phyloP scores from a whole-genome alignment of 2,888 invertebrate genomes.

The Empis stercorea region DNA sequence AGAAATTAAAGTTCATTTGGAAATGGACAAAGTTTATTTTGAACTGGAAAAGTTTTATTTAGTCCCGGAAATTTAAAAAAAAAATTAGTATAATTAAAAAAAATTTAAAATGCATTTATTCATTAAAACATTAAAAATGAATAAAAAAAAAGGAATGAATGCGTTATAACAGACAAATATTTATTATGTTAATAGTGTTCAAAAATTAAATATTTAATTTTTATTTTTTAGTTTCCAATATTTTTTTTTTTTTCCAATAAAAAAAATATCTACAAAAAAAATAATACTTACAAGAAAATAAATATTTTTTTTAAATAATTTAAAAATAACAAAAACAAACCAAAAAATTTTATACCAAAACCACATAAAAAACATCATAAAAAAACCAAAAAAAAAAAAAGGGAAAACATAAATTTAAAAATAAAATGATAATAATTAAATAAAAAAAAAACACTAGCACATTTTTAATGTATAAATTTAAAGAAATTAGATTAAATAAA shows the following conservation, averaged over 20 bases:
- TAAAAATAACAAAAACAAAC: too few species aligned
- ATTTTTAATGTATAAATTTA: background rate
- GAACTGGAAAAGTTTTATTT: too few species aligned
- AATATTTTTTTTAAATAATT: too few species aligned
- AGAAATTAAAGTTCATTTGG: too few species aligned
- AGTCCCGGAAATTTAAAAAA: background rate
- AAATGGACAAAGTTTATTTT: too few species aligned
- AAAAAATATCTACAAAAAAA: background rate
- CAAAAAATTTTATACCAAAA: background rate
- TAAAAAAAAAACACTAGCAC: background rate
- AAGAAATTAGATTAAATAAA: background rate
- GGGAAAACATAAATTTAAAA: background rate
- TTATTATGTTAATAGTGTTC: constrained; percentile 3
- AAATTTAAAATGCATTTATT: constrained; percentile 1
- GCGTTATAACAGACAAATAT: background rate
- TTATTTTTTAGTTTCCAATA: background rate
- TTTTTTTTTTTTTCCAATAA: background rate
- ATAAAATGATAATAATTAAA: background rate
- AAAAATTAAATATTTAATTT: background rate
- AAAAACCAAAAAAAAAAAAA: background rate
- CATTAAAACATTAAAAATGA: too few species aligned
- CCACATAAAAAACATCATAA: background rate
- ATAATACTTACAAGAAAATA: too few species aligned
- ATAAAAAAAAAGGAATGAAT: too few species aligned
- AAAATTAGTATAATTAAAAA: background rate